phyloP scores from a whole-genome alignment of 2,113 vertebrate genomes.

The Cynopterus brachyotis region DNA sequence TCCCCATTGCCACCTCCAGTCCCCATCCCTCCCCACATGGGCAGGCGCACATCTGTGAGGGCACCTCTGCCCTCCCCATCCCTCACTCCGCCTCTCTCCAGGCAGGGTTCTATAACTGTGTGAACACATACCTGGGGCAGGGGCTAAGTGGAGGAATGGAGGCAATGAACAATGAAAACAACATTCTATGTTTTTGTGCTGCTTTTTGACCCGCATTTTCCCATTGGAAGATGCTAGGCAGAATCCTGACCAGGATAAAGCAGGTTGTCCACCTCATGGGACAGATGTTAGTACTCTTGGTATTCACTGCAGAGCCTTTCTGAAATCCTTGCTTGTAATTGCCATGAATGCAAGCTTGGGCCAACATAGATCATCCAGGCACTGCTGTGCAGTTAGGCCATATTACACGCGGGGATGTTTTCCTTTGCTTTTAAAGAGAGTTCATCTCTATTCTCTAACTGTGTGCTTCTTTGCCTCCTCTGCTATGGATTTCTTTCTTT shows the following conservation, averaged over 20 bases:
- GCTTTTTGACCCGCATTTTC: not conserved
- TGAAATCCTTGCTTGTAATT: not conserved
- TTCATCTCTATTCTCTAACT: not conserved
- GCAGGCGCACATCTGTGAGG: not conserved
- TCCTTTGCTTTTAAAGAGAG: not conserved
- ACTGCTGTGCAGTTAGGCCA: not conserved
- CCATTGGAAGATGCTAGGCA: not conserved
- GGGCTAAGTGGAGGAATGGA: not conserved
- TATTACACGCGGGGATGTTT: not conserved
- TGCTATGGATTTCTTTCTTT: not conserved
- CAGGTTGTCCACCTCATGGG: not conserved
- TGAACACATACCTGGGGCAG: not conserved
- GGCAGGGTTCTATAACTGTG: no score
- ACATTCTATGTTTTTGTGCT: no score
- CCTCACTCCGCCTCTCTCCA: fast-evolving
- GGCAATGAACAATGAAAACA: not conserved
- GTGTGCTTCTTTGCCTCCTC: not conserved
- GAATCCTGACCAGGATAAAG: not conserved
- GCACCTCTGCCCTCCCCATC: fast-evolving
- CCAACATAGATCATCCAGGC: not conserved
- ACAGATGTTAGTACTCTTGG: not conserved
- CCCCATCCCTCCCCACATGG: not conserved
- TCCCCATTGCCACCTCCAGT: fast-evolving
- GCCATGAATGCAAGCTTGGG: not conserved
- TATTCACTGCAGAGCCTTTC: not conserved